Evolutionary conservation across 64 coral and sea anemone species (phyloP), one percentile per base, ranked within the genome.

Genomic region (Stichodactyla mertensii): DNA sequence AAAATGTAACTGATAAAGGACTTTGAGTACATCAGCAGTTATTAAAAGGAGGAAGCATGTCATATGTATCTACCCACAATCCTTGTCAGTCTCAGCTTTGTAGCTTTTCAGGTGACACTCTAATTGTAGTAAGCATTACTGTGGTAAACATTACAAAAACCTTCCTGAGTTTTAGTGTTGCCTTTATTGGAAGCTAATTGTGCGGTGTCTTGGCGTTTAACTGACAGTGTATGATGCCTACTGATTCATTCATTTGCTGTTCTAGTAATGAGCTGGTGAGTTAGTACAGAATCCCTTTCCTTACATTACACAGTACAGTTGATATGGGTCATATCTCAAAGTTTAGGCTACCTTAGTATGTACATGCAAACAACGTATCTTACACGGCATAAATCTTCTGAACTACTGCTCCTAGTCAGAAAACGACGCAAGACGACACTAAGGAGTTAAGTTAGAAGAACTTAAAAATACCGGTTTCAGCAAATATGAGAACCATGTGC

Each of bases 311-410:
- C 22, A n/a, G 24, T 74, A 28, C 69, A 74, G 13, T 13, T 31
- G 69, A 74, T 74, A 36, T 36, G 69, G 69, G 69, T 10, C 69
- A 74, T 14, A 26, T 74, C n/a, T 74, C 69, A 74, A 74, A 74
- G 23, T 5, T 27, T 1, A 74, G 27, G 69, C 26, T 58, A 58
- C 9, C 4, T 74, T 74, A 74, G n/a, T 74, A 31, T 22, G 20
- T 66, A n/a, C 7, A 4, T 66, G 22, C 62, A n/a, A 6, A 22
- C 18, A 18, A 18, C 10, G 60, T 14, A 62, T 66, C 18, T 45
- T 45, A 45, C 36, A 45, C 3, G 36, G 36, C 36, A 45, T 45
- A 45, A 45, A 45, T 45, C 36, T 45, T 1, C 36, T 45, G 36
- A 45, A 45, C 36, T 45, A 45, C 36, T 45, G 36, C 36, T 45